Conservation (phyloP, 2,113 vertebrate species). For the Elanoides forficatus region DNA sequence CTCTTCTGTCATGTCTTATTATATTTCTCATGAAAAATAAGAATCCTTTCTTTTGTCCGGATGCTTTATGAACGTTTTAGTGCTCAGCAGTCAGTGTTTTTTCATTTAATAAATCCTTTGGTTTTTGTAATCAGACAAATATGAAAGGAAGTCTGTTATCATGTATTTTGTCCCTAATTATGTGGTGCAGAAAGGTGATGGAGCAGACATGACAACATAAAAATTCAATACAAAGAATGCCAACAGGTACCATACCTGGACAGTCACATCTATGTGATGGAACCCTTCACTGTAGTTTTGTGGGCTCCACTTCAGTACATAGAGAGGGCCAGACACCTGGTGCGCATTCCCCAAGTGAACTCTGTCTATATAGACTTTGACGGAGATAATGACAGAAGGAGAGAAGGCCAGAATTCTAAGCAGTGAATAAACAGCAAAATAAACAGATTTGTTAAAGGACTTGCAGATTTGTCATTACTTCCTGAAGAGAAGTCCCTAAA, state of each 20-base stretch:
- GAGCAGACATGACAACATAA: neutral
- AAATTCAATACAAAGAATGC: neutral
- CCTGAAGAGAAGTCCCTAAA: neutral
- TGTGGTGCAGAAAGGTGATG: neutral
- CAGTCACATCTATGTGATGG: conserved; percentile 85
- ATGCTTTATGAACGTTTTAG: neutral
- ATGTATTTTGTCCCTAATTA: neutral
- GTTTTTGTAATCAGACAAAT: neutral
- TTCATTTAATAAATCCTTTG: neutral
- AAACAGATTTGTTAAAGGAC: neutral
- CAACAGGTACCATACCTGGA: conserved; percentile 77
- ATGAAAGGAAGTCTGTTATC: neutral
- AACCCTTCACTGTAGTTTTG: conserved; percentile 81
- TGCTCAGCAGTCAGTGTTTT: neutral
- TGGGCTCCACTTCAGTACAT: conserved; percentile 86
- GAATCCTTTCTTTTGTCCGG: neutral
- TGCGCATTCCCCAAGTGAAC: conserved; percentile 75
- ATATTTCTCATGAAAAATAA: neutral
- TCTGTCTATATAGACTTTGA: conserved; percentile 83
- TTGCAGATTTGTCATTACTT: neutral
- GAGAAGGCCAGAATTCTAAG: conserved; percentile 91
- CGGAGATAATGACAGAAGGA: conserved; percentile 77
- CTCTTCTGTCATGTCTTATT: neutral
- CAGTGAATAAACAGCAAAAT: conserved; percentile 44
- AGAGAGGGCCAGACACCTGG: conserved; percentile 86